Conservation (phyloP, 2,113 vertebrate genomes). For the Serinus canaria region DNA sequence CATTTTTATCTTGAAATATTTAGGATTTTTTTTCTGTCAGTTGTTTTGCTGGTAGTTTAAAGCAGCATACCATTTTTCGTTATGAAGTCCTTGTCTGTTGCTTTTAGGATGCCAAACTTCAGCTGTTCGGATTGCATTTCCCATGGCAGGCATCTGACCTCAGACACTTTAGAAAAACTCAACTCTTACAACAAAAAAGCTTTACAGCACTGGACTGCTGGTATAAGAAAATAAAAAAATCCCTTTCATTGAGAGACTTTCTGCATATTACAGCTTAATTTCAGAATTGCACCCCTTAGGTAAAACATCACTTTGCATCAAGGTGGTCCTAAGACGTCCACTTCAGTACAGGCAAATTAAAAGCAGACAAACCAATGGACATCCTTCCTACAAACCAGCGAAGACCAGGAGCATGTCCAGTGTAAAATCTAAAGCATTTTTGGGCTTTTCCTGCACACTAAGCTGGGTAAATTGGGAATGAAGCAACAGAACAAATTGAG, state of each 20-base stretch:
- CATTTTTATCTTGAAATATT: neutral
- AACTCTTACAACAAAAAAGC: neutral
- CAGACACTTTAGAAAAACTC: neutral
- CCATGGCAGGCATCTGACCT: neutral
- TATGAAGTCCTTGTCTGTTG: neutral
- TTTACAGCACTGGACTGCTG: neutral
- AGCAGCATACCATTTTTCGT: neutral
- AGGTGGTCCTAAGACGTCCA: neutral
- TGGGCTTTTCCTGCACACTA: neutral
- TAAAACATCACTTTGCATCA: neutral
- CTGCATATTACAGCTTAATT: neutral
- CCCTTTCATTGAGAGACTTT: neutral
- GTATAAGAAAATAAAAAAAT: neutral
- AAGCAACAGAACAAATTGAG: neutral
- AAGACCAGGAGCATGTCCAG: neutral
- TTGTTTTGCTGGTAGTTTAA: neutral
- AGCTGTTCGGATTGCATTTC: neutral
- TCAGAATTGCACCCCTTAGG: neutral
- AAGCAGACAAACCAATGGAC: neutral
- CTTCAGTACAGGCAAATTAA: neutral
- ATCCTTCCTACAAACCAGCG: neutral
- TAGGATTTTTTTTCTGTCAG: neutral
- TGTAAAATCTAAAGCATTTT: neutral
- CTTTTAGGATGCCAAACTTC: neutral
- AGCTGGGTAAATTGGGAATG: neutral